phyloP scores from a whole-genome alignment of 2,888 invertebrate genomes.

The Heliconius erato region DNA sequence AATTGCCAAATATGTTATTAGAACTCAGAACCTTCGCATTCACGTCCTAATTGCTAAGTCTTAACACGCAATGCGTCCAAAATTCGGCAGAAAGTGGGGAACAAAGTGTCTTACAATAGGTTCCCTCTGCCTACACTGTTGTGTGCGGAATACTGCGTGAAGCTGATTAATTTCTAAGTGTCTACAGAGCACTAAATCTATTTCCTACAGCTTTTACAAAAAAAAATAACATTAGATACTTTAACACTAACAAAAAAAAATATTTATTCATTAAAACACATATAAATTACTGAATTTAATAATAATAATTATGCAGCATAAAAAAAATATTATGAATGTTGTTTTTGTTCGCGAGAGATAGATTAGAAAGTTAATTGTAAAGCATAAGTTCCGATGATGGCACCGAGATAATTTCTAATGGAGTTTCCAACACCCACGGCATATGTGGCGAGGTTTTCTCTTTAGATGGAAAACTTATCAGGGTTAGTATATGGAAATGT shows the following conservation, averaged over 20 bases:
- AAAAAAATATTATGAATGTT: constrained; percentile 49
- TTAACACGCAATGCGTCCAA: too few relatives aligned
- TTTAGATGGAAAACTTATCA: constrained; percentile 51
- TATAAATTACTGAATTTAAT: constrained; percentile 34
- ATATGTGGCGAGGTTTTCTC: constrained; percentile 52
- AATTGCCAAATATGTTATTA: not conserved
- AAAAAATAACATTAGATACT: not conserved
- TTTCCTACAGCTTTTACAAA: not conserved
- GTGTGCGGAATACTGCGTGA: too few relatives aligned
- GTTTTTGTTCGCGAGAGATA: constrained; percentile 55
- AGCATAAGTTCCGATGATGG: constrained; percentile 55
- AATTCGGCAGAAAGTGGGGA: too few relatives aligned
- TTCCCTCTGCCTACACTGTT: too few relatives aligned
- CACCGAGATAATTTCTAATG: constrained; percentile 58
- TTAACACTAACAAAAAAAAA: not conserved
- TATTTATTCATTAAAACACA: constrained; percentile 29
- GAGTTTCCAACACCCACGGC: constrained; percentile 54
- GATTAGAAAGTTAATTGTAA: constrained; percentile 60
- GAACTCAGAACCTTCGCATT: not conserved
- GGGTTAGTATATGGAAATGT: constrained; percentile 39
- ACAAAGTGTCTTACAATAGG: too few relatives aligned
- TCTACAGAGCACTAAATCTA: too few relatives aligned
- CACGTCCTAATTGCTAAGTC: not conserved
- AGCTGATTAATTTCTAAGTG: too few relatives aligned
- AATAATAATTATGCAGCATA: constrained; percentile 36